These are phyloP conservation scores for Oligia latruncula DNA, from an alignment of 2,888 invertebrate genomes.

Conservation along the genomic window DNA sequence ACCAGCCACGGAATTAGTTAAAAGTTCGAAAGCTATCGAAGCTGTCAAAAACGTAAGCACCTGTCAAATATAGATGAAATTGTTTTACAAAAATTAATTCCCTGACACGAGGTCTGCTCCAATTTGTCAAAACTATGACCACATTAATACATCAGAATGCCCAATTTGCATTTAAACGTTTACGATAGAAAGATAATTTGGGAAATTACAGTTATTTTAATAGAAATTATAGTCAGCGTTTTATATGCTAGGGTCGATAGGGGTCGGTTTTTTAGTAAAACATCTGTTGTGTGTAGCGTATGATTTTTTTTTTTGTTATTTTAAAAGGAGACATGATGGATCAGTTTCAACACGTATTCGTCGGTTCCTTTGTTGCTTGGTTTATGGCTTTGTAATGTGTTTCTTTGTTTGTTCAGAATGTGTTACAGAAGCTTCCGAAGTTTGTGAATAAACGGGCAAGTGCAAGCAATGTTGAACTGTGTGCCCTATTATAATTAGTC, in stretches of 20 bases:
- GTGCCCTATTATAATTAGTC: constrained; percentile 40
- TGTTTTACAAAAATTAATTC: constrained; percentile 75
- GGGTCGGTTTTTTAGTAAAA: constrained; percentile 87
- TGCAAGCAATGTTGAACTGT: constrained; percentile 50
- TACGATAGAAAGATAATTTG: constrained; percentile 83
- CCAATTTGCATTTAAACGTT: constrained; percentile 88
- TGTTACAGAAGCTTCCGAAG: constrained; percentile 84
- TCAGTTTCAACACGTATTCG: constrained; percentile 90
- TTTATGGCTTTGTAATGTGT: constrained; percentile 90
- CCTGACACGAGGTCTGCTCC: constrained; percentile 72
- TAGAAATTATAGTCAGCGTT: constrained; percentile 83
- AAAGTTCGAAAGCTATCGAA: constrained; percentile 15
- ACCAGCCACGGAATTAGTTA: constrained; percentile 8
- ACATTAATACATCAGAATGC: constrained; percentile 84
- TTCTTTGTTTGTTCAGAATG: constrained; percentile 89
- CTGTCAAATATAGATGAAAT: constrained; percentile 70
- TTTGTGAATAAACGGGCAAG: constrained; percentile 73
- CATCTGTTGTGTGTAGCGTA: constrained; percentile 88
- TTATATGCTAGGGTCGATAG: constrained; percentile 79
- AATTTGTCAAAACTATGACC: constrained; percentile 85
- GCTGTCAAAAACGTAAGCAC: constrained; percentile 58
- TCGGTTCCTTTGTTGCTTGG: constrained; percentile 88
- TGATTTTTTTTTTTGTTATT: constrained; percentile 88
- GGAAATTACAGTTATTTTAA: constrained; percentile 86
- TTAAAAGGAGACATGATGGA: constrained; percentile 90